Conservation (phyloP, 1,140 invertebrate species). For the Bombyx mori region DNA sequence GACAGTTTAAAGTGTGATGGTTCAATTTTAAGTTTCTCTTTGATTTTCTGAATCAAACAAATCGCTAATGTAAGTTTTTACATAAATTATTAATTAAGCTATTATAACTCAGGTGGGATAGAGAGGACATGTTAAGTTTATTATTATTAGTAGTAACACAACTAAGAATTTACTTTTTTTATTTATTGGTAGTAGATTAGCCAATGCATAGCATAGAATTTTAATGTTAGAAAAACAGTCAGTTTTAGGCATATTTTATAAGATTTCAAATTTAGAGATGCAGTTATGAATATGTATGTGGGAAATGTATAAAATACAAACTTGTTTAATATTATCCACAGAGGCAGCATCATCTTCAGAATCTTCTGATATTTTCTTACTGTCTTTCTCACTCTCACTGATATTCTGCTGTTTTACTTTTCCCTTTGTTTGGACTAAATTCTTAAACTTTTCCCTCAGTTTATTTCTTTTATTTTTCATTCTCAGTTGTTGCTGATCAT, state of each 20-base stretch:
- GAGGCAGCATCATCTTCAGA: constrained; percentile 11
- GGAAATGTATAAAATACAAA: constrained; percentile 13
- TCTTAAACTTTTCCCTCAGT: constrained; percentile 43
- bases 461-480: constrained; percentile 41
- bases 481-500: constrained; percentile 27
- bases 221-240: too few relatives aligned
- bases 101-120: too few relatives aligned
- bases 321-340: constrained; percentile 25
- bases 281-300: background rate
- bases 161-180: too few relatives aligned
- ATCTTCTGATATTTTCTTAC: constrained; percentile 5
- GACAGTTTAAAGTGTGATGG: constrained; percentile 17
- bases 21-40: constrained; percentile 17
- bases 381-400: constrained; percentile 2
- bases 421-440: constrained; percentile 18
- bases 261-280: too few relatives aligned
- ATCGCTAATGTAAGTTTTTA: too few relatives aligned
- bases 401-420: constrained; percentile 4
- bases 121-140: too few relatives aligned
- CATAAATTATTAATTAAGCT: too few relatives aligned
- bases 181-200: too few relatives aligned
- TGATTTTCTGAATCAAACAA: constrained; percentile 38
- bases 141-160: too few relatives aligned
- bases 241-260: too few relatives aligned
- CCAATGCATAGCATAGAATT: too few relatives aligned